A percentile compares a stretch with the other conserved stretches of the same genome.
These are phyloP conservation scores for Hippocampus kuda DNA, from an alignment of 2,797 vertebrate species.

Conservation along the genomic window DNA sequence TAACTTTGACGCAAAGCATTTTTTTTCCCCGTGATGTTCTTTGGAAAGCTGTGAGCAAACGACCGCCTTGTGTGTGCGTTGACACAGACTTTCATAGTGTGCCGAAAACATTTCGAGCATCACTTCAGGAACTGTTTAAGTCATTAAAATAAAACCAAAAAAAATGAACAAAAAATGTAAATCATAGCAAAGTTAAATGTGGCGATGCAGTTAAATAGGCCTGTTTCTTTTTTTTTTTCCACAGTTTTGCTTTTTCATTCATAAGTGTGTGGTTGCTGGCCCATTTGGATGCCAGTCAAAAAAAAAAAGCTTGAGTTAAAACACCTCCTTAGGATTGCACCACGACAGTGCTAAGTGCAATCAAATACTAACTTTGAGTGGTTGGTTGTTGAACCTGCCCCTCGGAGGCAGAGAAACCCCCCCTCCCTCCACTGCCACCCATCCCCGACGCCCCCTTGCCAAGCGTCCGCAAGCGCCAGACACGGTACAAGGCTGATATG, in stretches of 20 bases:
- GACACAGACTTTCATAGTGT: slow-evolving; percentile 7
- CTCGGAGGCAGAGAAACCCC: slow-evolving; percentile 14
- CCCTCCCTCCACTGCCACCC: background rate
- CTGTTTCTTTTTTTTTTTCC: background rate
- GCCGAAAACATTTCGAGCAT: slow-evolving; percentile 1
- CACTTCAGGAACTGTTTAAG: background rate
- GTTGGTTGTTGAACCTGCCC: slow-evolving; percentile 47
- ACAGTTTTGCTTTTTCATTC: slow-evolving; percentile 7
- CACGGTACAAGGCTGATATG: slow-evolving; percentile 24
- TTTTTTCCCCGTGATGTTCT: slow-evolving; percentile 5
- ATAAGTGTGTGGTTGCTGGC: background rate
- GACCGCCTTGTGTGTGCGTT: slow-evolving; percentile 2
- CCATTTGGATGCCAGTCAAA: slow-evolving; percentile 22
- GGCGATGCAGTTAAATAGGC: background rate
- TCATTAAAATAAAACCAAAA: slow-evolving; percentile 14
- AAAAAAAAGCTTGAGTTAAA: slow-evolving; percentile 37
- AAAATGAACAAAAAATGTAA: background rate
- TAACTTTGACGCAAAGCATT: slow-evolving; percentile 25
- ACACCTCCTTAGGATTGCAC: slow-evolving; percentile 29
- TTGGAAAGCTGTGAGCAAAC: slow-evolving; percentile 11
- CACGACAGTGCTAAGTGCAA: slow-evolving; percentile 36
- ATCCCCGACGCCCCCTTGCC: slow-evolving; percentile 4
- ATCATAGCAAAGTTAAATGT: background rate
- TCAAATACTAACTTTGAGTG: slow-evolving; percentile 44
- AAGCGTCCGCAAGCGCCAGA: slow-evolving; percentile 24